Evolutionary conservation across 2,797 vertebrate genomes (phyloP), one percentile per base, ranked within the genome.

Genomic region (Brachyalestes nurse): DNA sequence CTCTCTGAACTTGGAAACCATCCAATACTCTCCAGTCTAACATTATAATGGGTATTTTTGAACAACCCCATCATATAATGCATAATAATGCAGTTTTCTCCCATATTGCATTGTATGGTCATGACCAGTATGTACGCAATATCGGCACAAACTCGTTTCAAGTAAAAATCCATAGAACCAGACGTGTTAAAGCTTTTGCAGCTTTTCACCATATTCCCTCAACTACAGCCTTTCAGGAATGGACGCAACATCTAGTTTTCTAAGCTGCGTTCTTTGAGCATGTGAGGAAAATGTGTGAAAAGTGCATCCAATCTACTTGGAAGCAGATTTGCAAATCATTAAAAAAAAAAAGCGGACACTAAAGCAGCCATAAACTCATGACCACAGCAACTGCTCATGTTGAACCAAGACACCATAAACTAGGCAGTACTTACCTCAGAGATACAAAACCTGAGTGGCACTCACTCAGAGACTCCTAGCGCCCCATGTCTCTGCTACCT

Each of bases 401-500:
- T 87, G 83, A 82, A 89, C 84, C 81, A 91, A 78, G 78, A 87
- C 49, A 49, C 74, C 91, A 85, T 47, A 49, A 85, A 75, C 75
- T 88, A 87, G 87, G 86, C 85, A 86, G 85, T 85, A 89, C 91
- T 93, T 93, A 91, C 90, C 87, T 85, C 84, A 87, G 87, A 88
- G 85, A 86, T 89, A 89, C 89, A 92, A 90, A 91, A 87, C 90
- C 84, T 90, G 86, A 79, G 87, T 90, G 62, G 47, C 28, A 57
- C 38, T 14, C 47, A 23, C 57, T 75, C 19, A 75, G 53, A 75
- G 55, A 75, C 57, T 53, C 60, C 73, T 17, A 62, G 38, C 77
- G 51, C 23, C 72, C 62, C 8, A 34, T 72, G 55, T 55, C 80
- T 91, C 90, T 88, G 90, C 90, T 94, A 94, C 90, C 90, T 94